phyloP scores from a whole-genome alignment of 2,888 invertebrate genomes.

The Nephrotoma appendiculata region DNA sequence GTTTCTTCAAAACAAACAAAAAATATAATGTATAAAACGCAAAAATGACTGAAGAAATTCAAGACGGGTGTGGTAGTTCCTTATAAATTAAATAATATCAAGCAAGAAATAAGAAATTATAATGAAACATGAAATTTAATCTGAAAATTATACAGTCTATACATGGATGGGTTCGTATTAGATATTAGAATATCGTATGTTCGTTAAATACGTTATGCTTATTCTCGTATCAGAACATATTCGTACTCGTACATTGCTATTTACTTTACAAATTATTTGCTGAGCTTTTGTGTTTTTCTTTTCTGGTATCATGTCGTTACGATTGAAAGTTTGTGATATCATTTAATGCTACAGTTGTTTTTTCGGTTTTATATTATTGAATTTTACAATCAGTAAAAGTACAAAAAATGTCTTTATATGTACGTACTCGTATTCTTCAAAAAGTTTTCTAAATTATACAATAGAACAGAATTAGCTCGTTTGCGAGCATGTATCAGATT shows the following conservation, averaged over 20 bases:
- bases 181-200: not conserved
- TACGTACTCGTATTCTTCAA: no score
- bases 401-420: no score
- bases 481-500: no score
- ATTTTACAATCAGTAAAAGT: not conserved
- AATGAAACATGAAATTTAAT: not conserved
- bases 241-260: not conserved
- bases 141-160: not conserved
- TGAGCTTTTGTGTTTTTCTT: not conserved
- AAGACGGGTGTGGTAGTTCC: not conserved
- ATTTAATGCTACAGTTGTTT: not conserved
- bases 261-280: not conserved
- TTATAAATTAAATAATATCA: not conserved
- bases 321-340: not conserved
- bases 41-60: not conserved
- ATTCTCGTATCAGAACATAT: no score
- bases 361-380: not conserved
- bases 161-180: not conserved
- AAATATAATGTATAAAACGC: not conserved
- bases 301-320: not conserved
- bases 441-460: no score
- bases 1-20: no score
- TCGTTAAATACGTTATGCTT: no score
- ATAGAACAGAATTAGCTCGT: no score
- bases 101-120: not conserved